Evolutionary conservation across 2,888 invertebrate genomes (phyloP).

Genomic region (Mythimna vitellina): DNA sequence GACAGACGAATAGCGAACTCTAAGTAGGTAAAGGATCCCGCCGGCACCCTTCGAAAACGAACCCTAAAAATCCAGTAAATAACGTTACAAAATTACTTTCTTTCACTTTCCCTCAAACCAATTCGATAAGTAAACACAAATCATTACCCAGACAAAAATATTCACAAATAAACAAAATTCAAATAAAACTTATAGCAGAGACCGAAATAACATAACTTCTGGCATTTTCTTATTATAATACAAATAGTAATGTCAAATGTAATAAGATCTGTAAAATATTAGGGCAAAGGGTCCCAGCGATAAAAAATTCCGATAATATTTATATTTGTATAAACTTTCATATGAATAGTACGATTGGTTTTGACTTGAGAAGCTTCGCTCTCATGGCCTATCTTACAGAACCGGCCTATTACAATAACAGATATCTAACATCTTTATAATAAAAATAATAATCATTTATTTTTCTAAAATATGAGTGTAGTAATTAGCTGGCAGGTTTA

Average conservation of each 20-base stretch:
- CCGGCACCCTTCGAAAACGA: no score
- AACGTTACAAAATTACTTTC: neutral
- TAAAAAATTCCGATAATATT: conserved; percentile 46
- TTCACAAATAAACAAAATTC: conserved; percentile 26
- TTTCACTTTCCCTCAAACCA: neutral
- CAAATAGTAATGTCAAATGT: conserved; percentile 30
- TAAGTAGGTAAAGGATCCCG: no score
- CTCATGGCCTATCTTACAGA: neutral
- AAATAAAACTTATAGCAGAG: conserved; percentile 14
- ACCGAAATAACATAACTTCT: conserved; percentile 24
- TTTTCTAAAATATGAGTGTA: no score
- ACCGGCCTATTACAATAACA: no score
- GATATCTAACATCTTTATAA: no score
- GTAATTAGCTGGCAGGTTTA: no score
- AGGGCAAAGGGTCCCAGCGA: conserved; percentile 25
- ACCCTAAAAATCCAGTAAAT: neutral
- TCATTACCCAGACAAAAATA: neutral
- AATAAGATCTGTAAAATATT: conserved; percentile 54
- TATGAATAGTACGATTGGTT: conserved; percentile 3
- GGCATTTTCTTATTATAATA: conserved; percentile 38
- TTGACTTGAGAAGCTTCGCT: conserved; percentile 2
- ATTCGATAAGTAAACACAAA: neutral
- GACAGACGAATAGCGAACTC: no score
- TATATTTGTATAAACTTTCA: conserved; percentile 22
- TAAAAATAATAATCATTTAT: no score